Conservation (phyloP, 2,113 vertebrate species). For the Corapipo altera region DNA sequence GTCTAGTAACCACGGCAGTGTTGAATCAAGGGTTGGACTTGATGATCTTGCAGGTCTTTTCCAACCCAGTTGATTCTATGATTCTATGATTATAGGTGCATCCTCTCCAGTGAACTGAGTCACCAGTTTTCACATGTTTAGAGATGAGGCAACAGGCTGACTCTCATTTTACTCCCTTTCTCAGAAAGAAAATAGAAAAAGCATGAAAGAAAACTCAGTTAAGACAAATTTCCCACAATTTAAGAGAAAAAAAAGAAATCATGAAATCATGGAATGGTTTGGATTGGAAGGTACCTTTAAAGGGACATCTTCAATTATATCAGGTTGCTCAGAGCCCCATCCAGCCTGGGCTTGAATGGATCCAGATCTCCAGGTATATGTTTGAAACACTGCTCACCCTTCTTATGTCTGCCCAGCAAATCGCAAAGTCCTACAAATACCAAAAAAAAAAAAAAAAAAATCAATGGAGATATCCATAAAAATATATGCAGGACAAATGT, state of each 20-base stretch:
- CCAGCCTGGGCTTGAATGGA: neutral
- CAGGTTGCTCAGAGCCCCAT: neutral
- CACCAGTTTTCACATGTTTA: neutral
- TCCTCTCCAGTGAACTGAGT: neutral
- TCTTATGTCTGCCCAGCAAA: neutral
- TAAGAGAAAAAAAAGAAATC: neutral
- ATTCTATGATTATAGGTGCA: neutral
- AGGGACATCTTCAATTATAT: neutral
- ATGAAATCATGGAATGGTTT: neutral
- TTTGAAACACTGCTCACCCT: neutral
- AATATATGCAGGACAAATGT: neutral
- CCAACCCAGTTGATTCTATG: too few relatives aligned
- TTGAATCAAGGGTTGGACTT: too few relatives aligned
- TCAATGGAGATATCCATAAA: neutral
- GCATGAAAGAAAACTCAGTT: neutral
- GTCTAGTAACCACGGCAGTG: too few relatives aligned
- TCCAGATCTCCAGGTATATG: neutral
- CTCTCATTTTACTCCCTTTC: neutral
- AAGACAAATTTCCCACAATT: neutral
- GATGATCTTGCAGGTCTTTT: too few relatives aligned
- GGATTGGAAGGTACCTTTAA: neutral
- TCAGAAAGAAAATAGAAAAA: neutral
- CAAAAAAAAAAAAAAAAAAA: neutral
- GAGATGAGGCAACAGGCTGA: neutral
- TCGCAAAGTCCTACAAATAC: neutral